Conservation (phyloP, 2,797 vertebrate genomes). For the Poeciliopsis gracilis region DNA sequence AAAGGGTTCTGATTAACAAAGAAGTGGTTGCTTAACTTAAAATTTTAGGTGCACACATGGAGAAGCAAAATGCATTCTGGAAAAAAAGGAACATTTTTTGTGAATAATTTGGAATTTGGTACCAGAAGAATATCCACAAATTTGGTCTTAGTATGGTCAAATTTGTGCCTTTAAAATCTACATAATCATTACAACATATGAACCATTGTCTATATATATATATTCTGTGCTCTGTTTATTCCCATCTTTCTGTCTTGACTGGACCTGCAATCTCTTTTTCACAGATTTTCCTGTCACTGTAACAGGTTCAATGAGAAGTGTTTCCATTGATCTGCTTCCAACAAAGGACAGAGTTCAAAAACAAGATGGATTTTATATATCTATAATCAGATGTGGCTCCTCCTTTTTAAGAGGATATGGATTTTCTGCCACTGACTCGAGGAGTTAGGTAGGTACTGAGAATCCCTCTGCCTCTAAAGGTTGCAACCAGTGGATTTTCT, state of each 20-base stretch:
- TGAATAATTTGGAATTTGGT: background rate
- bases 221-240: background rate
- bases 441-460: constrained; percentile 55
- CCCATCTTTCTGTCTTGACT: background rate
- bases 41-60: background rate
- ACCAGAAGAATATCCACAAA: background rate
- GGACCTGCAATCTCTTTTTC: background rate
- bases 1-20: background rate
- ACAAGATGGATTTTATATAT: constrained; percentile 84
- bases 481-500: constrained; percentile 70
- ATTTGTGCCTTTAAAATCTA: background rate
- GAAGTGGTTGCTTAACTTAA: background rate
- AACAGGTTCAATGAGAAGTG: constrained; percentile 66
- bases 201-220: background rate
- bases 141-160: no score
- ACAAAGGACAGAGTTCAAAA: constrained; percentile 79
- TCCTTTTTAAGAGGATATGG: constrained; percentile 79
- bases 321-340: constrained; percentile 75
- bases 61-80: background rate
- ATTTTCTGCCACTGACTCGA: constrained; percentile 81
- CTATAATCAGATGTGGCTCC: constrained; percentile 82
- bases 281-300: constrained; percentile 70
- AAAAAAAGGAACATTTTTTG: background rate
- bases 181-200: background rate
- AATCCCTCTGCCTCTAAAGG: constrained; percentile 56